Conservation (phyloP, 2,113 vertebrate genomes). For the Cricetomys ansorgei region DNA sequence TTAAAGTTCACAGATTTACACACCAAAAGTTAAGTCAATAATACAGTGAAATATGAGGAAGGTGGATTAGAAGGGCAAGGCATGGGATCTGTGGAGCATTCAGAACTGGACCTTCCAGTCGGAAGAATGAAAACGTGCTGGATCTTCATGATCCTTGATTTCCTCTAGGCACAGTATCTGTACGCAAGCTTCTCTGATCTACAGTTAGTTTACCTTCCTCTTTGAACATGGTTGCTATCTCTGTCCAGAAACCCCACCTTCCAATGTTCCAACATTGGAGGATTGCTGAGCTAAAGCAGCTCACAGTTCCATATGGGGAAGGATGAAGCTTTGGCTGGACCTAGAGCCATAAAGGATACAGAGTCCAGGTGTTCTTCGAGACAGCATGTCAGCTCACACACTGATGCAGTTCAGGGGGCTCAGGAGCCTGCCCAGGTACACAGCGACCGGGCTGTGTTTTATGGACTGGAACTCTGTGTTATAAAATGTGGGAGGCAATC, state of each 20-base stretch:
- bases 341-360: constrained; percentile 68
- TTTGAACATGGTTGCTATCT: neutral
- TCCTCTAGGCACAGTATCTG: neutral
- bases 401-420: constrained; percentile 59
- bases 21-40: neutral
- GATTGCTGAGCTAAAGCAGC: constrained; percentile 60
- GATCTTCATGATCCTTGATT: neutral
- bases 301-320: neutral
- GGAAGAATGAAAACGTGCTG: neutral
- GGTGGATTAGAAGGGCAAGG: rapidly evolving
- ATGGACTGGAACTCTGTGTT: constrained; percentile 57
- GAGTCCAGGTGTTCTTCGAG: constrained; percentile 72
- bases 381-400: constrained; percentile 62
- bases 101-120: neutral
- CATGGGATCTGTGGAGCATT: rapidly evolving
- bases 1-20: neutral
- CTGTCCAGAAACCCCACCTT: neutral
- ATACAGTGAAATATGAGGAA: neutral
- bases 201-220: neutral
- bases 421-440: constrained; percentile 14
- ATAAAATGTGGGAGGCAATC: constrained; percentile 40
- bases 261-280: neutral
- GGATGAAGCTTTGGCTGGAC: constrained; percentile 57
- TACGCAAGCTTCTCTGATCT: neutral
- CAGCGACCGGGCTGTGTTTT: constrained; percentile 65